These are phyloP conservation scores for Idaea biselata DNA, from an alignment of 2,888 invertebrate genomes.

Conservation along the genomic window DNA sequence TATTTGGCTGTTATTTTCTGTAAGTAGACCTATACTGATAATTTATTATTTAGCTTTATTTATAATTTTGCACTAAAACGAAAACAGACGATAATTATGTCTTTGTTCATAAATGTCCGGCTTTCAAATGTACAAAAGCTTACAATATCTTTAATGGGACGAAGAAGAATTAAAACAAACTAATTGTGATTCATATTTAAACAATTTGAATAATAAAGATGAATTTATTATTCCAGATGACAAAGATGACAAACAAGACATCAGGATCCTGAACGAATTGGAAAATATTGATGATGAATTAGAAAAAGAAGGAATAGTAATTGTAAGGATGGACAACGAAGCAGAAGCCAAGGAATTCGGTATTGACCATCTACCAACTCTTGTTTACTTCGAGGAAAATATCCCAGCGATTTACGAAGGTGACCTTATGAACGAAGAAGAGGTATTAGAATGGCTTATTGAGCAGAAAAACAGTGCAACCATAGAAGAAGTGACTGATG, in stretches of 20 bases:
- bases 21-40: constrained; percentile 74
- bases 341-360: constrained; percentile 95
- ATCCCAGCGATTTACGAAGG: constrained; percentile 96
- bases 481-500: constrained; percentile 96
- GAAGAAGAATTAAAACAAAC: too few relatives aligned
- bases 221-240: constrained; percentile 83
- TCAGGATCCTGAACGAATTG: constrained; percentile 91
- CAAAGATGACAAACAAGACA: constrained; percentile 94
- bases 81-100: background rate
- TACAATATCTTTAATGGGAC: too few relatives aligned
- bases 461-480: constrained; percentile 94
- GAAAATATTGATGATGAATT: constrained; percentile 96
- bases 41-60: background rate
- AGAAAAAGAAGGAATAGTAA: constrained; percentile 93
- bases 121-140: too few relatives aligned
- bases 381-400: constrained; percentile 94
- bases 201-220: background rate
- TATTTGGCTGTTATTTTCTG: constrained; percentile 95
- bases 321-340: constrained; percentile 93
- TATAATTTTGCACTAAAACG: background rate
- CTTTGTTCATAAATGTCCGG: too few relatives aligned
- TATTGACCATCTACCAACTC: constrained; percentile 91
- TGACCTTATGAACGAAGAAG: constrained; percentile 94
- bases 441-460: constrained; percentile 93
- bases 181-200: too few relatives aligned